Conservation (phyloP, 2,888 invertebrate genomes). For the Caenorhabditis becei region DNA sequence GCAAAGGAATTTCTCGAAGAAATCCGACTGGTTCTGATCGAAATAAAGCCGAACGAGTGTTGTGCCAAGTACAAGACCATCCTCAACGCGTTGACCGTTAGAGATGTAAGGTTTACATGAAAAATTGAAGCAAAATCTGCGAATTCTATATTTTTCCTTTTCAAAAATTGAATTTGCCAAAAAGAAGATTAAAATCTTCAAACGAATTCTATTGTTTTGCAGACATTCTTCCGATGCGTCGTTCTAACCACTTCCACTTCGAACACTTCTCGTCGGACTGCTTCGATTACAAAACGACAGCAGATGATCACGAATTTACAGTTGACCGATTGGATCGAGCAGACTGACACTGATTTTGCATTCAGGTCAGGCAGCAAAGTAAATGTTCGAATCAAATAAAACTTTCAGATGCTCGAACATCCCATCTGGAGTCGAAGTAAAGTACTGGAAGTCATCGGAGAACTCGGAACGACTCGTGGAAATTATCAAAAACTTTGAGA, state of each 20-base stretch:
- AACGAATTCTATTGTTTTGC: conserved; percentile 4
- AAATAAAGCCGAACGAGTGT: conserved; percentile 51
- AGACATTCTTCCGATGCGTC: conserved; percentile 54
- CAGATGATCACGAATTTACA: conserved; percentile 56
- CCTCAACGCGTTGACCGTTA: conserved; percentile 38
- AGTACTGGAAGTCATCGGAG: conserved; percentile 43
- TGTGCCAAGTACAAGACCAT: conserved; percentile 57
- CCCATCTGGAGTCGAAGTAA: conserved; percentile 54
- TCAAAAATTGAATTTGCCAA: neutral
- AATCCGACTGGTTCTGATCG: conserved; percentile 48
- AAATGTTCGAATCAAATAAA: neutral
- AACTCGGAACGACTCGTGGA: conserved; percentile 11
- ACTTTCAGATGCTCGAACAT: conserved; percentile 42
- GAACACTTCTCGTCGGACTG: conserved; percentile 46
- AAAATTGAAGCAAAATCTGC: neutral
- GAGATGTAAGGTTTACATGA: conserved; percentile 32
- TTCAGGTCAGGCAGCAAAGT: conserved; percentile 30
- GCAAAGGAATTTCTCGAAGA: conserved; percentile 35
- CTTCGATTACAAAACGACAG: conserved; percentile 58
- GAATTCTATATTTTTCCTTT: conserved; percentile 6
- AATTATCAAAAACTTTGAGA: conserved; percentile 33
- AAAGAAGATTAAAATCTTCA: neutral
- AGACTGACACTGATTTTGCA: conserved; percentile 49
- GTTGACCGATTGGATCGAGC: conserved; percentile 62
- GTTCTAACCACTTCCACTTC: conserved; percentile 45